A percentile compares a stretch with the other conserved stretches of the same genome.
These are phyloP conservation scores for Peromyscus eremicus DNA, from an alignment of 2,797 vertebrate genomes.

Conservation along the genomic window DNA sequence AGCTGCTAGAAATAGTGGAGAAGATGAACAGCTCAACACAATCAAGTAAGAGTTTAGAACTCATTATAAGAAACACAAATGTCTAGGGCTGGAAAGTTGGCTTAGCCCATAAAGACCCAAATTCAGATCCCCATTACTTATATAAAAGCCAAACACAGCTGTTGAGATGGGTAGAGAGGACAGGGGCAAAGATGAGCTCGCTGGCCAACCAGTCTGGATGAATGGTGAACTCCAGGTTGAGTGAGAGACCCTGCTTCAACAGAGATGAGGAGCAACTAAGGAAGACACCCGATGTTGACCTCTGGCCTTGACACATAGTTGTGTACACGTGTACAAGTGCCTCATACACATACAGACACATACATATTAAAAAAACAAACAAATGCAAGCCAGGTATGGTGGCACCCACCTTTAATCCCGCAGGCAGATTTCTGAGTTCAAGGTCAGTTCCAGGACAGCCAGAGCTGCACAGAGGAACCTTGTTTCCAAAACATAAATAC, in stretches of 20 bases:
- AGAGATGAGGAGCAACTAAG: not conserved
- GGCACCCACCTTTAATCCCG: not conserved
- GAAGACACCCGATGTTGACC: not conserved
- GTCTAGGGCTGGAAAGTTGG: not conserved
- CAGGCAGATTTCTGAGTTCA: not conserved
- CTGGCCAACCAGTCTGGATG: not conserved
- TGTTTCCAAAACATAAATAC: not conserved
- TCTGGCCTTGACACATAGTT: not conserved
- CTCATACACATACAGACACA: not conserved
- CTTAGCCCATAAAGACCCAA: not conserved
- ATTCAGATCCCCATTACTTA: not conserved
- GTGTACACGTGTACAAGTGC: not conserved
- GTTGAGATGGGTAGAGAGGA: not conserved
- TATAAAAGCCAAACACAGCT: not conserved
- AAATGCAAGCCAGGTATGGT: not conserved
- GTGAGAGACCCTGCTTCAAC: not conserved
- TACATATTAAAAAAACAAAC: not conserved
- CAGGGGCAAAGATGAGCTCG: not conserved
- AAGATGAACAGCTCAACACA: not conserved
- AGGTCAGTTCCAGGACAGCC: not conserved
- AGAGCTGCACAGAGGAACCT: not conserved
- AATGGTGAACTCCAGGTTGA: not conserved
- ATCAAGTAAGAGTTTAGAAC: not conserved
- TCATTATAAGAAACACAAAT: not conserved
- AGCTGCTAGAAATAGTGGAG: slow-evolving; percentile 20